phyloP scores from a whole-genome alignment of 37 sponge, comb jelly and placozoan genomes.

The Hormiphora californensis region DNA sequence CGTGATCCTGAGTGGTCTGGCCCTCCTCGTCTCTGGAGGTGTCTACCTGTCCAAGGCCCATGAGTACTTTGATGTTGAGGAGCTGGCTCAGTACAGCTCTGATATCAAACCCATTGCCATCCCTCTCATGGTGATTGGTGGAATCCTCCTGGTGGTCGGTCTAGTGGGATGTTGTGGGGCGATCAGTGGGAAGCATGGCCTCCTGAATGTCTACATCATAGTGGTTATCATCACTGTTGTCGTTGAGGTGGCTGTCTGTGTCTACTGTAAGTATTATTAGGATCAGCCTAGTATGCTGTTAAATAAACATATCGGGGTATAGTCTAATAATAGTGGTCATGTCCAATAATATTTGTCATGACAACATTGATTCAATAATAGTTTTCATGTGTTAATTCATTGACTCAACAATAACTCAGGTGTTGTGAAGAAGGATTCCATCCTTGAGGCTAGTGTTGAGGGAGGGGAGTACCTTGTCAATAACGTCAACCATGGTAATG shows the following conservation, averaged over 20 bases:
- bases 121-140: background rate
- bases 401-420: too few relatives aligned
- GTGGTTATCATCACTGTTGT: background rate
- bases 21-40: background rate
- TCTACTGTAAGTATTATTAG: background rate
- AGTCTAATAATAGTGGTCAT: too few relatives aligned
- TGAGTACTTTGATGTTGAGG: background rate
- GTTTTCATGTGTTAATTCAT: too few relatives aligned
- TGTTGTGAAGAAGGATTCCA: too few relatives aligned
- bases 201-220: conserved; percentile 28
- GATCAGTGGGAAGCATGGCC: background rate
- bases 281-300: too few relatives aligned
- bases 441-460: too few relatives aligned
- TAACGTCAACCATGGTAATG: too few relatives aligned
- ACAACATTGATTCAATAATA: too few relatives aligned
- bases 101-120: background rate
- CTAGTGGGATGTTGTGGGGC: conserved; percentile 3
- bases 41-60: background rate
- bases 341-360: too few relatives aligned
- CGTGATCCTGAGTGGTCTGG: background rate
- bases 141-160: background rate
- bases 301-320: too few relatives aligned
- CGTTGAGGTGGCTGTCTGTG: background rate
- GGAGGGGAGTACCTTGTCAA: too few relatives aligned
- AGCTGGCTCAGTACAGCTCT: background rate